Evolutionary conservation across 2,888 invertebrate species (phyloP).

Genomic region (Mellilla xanthometata): DNA sequence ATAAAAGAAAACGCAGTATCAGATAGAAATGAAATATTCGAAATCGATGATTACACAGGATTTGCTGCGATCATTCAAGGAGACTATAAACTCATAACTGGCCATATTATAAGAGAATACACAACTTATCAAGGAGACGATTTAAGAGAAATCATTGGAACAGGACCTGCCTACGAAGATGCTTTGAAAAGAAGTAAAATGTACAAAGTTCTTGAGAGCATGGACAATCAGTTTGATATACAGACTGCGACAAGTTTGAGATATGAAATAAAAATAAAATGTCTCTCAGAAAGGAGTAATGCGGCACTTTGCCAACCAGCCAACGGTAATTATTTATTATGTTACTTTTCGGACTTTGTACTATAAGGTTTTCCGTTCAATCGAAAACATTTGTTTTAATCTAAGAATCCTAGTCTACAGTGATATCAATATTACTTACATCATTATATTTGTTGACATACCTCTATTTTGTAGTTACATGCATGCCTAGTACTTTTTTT

Average conservation of each 20-base stretch:
- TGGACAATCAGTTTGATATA: conserved; percentile 41
- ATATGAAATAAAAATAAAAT: conserved; percentile 46
- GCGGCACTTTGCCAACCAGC: conserved; percentile 47
- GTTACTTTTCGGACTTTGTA: no score
- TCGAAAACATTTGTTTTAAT: no score
- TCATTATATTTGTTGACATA: no score
- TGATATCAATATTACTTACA: no score
- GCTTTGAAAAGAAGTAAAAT: conserved; percentile 46
- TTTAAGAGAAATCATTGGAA: conserved; percentile 51
- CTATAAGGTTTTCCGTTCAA: no score
- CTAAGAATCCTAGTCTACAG: no score
- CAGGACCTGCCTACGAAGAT: conserved; percentile 47
- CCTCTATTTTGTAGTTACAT: no score
- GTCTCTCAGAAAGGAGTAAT: conserved; percentile 27
- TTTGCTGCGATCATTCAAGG: conserved; percentile 52
- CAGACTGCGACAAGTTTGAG: conserved; percentile 37
- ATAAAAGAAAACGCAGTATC: conserved; percentile 52
- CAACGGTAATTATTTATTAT: conserved; percentile 43
- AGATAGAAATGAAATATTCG: conserved; percentile 51
- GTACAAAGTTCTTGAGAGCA: conserved; percentile 43
- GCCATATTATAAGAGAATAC: conserved; percentile 38
- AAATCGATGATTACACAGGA: conserved; percentile 61
- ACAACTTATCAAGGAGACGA: conserved; percentile 55
- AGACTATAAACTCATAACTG: conserved; percentile 61
- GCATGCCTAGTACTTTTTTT: no score